Evolutionary conservation across 2,113 vertebrate genomes (phyloP).

Genomic region (Proterorhinus semilunaris): DNA sequence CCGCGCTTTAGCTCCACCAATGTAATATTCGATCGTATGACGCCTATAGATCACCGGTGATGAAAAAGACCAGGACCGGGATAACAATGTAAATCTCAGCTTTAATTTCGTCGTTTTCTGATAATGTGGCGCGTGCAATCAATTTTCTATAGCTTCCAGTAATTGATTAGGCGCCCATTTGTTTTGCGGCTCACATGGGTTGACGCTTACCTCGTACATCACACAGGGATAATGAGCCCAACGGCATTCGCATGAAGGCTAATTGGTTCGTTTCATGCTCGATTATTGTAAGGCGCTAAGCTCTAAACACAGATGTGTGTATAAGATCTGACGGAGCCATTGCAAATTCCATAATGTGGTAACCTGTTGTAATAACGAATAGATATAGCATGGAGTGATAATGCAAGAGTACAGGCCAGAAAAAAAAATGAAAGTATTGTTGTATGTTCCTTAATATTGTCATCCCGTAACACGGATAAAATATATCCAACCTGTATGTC

Average conservation of each 20-base stretch:
- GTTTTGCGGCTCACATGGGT: constrained; percentile 5
- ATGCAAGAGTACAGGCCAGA: too few relatives aligned
- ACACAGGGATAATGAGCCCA: constrained; percentile 12
- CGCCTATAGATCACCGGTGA: background rate
- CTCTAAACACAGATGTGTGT: constrained; percentile 1
- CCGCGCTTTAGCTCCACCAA: background rate
- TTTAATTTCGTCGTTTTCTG: background rate
- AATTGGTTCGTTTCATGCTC: background rate
- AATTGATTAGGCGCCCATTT: background rate
- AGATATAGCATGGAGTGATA: background rate
- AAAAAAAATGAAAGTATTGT: too few relatives aligned
- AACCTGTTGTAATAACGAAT: background rate
- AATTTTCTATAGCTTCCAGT: background rate
- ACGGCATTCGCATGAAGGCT: constrained; percentile 22
- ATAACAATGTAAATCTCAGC: background rate
- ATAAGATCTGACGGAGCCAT: background rate
- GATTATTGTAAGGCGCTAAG: background rate
- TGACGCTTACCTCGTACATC: background rate
- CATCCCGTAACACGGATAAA: too few relatives aligned
- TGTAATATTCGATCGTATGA: background rate
- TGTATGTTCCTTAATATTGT: too few relatives aligned
- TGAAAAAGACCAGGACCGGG: background rate
- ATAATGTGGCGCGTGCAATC: background rate
- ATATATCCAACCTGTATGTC: too few relatives aligned
- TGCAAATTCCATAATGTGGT: background rate